Evolutionary conservation across 2,113 vertebrate species (phyloP), one percentile per base, ranked within the genome.

Genomic region (Cryptomyrus ogoouensis): DNA sequence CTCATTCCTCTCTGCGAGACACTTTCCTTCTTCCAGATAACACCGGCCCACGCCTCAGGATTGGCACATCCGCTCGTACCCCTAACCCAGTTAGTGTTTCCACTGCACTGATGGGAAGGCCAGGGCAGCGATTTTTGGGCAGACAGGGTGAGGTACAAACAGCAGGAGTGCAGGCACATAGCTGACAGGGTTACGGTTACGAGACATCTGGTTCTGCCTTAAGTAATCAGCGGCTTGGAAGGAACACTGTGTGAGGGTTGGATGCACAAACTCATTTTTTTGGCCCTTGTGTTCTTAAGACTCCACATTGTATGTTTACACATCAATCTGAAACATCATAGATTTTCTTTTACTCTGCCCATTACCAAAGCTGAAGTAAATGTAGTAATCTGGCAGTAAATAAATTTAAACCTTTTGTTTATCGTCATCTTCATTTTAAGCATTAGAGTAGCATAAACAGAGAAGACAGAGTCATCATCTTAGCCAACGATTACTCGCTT

Each of bases 111-210:
- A 66, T 56, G 77, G 74, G 87, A 90, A 87, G 91, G 89, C 86
- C 1, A 42, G 0, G 84, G 88, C 89, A 85, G 91, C 85, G 4
- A 39, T 77, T 39, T 17, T 53, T 44, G 31, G 80, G 89, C 89
- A 92, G 90, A 94, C 93, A 92, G 91, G 91, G 94, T 93, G 93
- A 95, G 91, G 91, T 92, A 92, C 91, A 88, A 90, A 89, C 88
- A 90, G 27, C 7, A 42, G 84, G 31, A 27, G 58, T 46, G 84
- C 52, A 91, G 90, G 92, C 84, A 70, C 80, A 90, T 91, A 17
- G 93, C 17, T 91, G 90, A 89, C 21, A 2, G 39, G 94, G 39
- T 47, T 88, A 66, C 39, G 1, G 35, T 95, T 89, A 90, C 88
- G 91, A 89, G 90, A 77, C 95, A 96, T 91, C 94, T 95, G 95